Base-by-base conservation (phyloP, 2,888 invertebrate species). In the Synanthedon vespiformis region DNA sequence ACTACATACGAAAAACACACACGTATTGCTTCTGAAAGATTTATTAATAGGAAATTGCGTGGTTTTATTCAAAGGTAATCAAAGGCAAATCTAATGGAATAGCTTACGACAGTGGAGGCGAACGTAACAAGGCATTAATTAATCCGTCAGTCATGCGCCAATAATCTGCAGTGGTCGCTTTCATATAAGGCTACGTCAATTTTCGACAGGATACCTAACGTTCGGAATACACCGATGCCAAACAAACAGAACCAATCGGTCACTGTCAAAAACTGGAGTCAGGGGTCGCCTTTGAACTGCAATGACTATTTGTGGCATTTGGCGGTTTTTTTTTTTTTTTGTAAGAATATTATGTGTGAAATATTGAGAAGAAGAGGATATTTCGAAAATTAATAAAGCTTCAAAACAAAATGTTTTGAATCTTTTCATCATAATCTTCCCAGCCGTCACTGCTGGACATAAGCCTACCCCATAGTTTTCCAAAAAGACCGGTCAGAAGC, bases 81-180 rank as follows among this genome's bases (percentile, higher is more conserved):
- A 44, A n/a, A 44, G 14, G 44, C 44, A 44, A 44, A 44, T 44
- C 44, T 44, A 44, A 44, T 44, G 44, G 44, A 44, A 44, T 44
- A 13, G 14, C 44, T 55, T 58, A 55, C 57, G 53, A 50, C 41
- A 55, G 58, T 58, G 57, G 62, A 65, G 58, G 64, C 64, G 58
- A 63, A 61, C 57, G 63, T 59, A 63, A 59, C 63, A 60, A 64
- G 63, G 63, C 70, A 68, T 72, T 74, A 74, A 74, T 74, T 74
- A 73, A 70, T 70, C 63, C 64, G 71, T 70, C 74, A 66, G 68
- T 74, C 75, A 72, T 56, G 59, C 53, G 54, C 58, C 63, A 64
- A 67, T 68, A 64, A 59, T 58, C 56, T 56, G 59, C 57, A 66
- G 64, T 64, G 61, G 61, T 62, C 59, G 62, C 67, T 69, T 72